Conservation (phyloP, 2,888 invertebrate genomes). For the Stenotaenia linearis region DNA sequence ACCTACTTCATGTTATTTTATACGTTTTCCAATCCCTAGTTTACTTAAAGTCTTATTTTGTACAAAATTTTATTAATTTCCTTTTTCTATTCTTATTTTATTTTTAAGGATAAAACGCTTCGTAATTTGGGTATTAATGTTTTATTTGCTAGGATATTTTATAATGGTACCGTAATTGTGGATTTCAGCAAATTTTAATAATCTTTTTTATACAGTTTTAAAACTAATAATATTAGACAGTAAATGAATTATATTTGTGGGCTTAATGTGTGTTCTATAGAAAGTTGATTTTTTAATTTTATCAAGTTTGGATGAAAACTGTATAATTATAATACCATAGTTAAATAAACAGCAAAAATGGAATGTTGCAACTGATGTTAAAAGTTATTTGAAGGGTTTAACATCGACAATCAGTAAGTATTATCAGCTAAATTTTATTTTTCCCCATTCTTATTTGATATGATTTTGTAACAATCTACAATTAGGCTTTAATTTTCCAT, state of each 20-base stretch:
- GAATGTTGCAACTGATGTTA: not conserved
- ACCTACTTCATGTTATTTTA: not conserved
- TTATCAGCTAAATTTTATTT: not conserved
- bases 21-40: not conserved
- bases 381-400: not conserved
- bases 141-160: not conserved
- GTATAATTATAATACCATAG: not conserved
- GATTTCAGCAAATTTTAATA: not conserved
- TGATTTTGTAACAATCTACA: not conserved
- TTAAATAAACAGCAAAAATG: slow-evolving; percentile 16
- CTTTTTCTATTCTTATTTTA: not conserved
- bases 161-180: slow-evolving; percentile 16
- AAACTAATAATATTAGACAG: slow-evolving; percentile 9
- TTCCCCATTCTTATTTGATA: too few species aligned
- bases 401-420: not conserved
- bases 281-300: not conserved
- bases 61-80: not conserved
- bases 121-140: not conserved
- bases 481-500: not conserved
- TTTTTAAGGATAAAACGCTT: not conserved
- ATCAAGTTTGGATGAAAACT: not conserved
- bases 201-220: slow-evolving; percentile 5
- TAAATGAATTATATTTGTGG: not conserved
- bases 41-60: not conserved
- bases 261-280: slow-evolving; percentile 26